Evolutionary conservation across 1,140 invertebrate species (phyloP).

Genomic region (Ladona fulva): DNA sequence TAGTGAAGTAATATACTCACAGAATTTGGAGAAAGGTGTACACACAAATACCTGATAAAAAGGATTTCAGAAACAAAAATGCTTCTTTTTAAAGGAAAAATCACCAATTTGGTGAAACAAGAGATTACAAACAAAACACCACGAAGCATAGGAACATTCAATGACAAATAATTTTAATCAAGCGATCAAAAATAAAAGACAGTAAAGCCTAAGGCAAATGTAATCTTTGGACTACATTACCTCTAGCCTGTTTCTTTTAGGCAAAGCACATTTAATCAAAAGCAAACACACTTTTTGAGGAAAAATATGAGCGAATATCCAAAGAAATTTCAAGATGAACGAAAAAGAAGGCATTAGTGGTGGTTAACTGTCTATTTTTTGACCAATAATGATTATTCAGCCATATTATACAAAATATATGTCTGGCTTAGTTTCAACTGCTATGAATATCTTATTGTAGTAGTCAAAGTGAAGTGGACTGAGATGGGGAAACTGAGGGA

Average conservation of each 20-base stretch:
- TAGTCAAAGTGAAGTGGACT: slow-evolving; percentile 4
- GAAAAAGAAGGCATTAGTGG: background rate
- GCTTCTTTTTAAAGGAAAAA: slow-evolving; percentile 10
- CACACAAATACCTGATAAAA: background rate
- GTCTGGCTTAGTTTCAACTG: background rate
- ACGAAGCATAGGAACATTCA: slow-evolving; percentile 5
- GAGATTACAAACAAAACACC: slow-evolving; percentile 8
- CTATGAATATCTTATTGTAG: background rate
- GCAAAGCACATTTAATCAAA: background rate
- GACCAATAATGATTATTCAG: background rate
- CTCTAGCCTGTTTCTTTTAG: background rate
- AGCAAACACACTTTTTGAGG: background rate
- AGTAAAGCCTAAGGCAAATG: background rate
- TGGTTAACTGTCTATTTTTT: background rate
- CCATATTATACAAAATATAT: background rate
- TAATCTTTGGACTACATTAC: background rate
- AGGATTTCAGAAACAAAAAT: slow-evolving; percentile 7
- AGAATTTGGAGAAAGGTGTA: background rate
- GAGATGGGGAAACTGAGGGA: background rate
- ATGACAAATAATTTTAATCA: background rate
- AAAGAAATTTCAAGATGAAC: background rate
- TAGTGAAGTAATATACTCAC: slow-evolving; percentile 3
- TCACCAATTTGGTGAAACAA: slow-evolving; percentile 9
- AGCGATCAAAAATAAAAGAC: background rate
- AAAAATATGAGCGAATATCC: background rate